Evolutionary conservation across 2,888 invertebrate species (phyloP).

Genomic region (Erynnis tages): DNA sequence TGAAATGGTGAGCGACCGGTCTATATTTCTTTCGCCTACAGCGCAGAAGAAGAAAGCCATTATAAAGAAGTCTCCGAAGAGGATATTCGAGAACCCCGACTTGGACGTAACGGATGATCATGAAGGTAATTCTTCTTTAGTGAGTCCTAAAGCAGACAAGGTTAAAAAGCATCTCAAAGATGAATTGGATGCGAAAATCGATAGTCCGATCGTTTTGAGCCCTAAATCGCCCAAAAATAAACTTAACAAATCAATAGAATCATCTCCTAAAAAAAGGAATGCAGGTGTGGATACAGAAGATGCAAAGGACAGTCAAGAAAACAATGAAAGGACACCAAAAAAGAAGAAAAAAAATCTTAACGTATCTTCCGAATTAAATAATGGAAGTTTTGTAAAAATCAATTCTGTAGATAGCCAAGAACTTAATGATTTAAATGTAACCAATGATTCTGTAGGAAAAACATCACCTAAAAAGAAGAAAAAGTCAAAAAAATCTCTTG

Average conservation of each 20-base stretch:
- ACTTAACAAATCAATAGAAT: conserved; percentile 18
- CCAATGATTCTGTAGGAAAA: conserved; percentile 25
- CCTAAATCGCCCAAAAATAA: conserved; percentile 41
- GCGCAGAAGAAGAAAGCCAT: conserved; percentile 72
- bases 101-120: conserved; percentile 53
- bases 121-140: conserved; percentile 39
- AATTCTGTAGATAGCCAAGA: neutral
- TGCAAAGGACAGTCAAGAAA: conserved; percentile 24
- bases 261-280: conserved; percentile 18
- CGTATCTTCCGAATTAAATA: neutral
- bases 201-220: conserved; percentile 28
- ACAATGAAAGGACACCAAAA: conserved; percentile 46
- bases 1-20: conserved; percentile 63
- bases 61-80: conserved; percentile 72
- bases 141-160: conserved; percentile 65
- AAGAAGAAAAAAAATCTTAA: conserved; percentile 44
- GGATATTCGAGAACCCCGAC: conserved; percentile 69
- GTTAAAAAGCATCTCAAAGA: conserved; percentile 67
- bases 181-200: conserved; percentile 47
- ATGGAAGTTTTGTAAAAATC: neutral
- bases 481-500: conserved; percentile 3
- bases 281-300: conserved; percentile 13
- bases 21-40: conserved; percentile 69
- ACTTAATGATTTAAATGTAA: neutral
- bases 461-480: conserved; percentile 32